phyloP scores from a whole-genome alignment of 2,113 vertebrate genomes.

The Tyto alba region DNA sequence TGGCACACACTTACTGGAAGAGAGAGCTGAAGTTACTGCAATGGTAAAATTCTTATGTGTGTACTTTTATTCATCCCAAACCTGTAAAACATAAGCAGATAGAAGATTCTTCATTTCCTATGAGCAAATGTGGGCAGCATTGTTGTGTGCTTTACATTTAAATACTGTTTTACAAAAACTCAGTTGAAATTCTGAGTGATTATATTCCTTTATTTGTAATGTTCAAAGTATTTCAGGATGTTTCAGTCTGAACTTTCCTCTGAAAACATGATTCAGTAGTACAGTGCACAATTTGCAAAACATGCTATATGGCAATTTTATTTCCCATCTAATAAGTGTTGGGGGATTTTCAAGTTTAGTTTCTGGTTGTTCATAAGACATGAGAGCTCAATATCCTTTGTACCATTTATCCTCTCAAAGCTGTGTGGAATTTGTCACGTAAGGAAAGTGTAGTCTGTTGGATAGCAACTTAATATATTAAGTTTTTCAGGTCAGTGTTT shows the following conservation, averaged over 20 bases:
- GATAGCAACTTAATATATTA: background rate
- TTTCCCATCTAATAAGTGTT: background rate
- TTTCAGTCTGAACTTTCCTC: background rate
- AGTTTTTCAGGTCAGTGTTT: background rate
- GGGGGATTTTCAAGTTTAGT: background rate
- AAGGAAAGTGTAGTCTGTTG: background rate
- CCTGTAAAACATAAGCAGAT: background rate
- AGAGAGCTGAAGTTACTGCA: background rate
- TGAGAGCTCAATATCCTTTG: background rate
- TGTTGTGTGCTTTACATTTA: background rate
- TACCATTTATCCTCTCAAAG: background rate
- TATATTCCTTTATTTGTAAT: background rate
- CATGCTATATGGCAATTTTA: background rate
- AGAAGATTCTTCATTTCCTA: background rate
- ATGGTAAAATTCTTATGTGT: background rate
- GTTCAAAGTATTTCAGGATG: background rate
- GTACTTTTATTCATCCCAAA: background rate
- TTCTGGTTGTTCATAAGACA: background rate
- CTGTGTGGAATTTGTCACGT: background rate
- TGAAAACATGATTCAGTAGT: background rate
- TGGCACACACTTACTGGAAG: background rate
- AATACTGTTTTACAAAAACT: background rate
- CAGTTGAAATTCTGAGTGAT: background rate
- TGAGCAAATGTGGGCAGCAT: background rate
- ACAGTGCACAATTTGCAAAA: background rate